These are phyloP conservation scores for Lucifuga dentata DNA, from an alignment of 2,113 vertebrate species.

Conservation along the genomic window DNA sequence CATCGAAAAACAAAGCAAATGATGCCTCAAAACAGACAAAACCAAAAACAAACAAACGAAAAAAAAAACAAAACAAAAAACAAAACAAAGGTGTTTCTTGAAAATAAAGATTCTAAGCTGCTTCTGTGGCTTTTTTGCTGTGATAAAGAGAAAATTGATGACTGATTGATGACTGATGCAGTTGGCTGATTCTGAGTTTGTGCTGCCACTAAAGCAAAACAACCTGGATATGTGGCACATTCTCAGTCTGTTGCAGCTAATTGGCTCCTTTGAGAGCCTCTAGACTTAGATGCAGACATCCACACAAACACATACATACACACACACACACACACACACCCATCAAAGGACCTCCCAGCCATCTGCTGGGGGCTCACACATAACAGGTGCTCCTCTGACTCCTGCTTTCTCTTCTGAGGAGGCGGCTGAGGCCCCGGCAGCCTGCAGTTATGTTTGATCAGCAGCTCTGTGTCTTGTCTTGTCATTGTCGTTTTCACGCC, in stretches of 20 bases:
- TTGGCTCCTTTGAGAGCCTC: conserved; percentile 71
- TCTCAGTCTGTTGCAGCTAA: conserved; percentile 68
- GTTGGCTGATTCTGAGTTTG: no score
- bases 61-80: no score
- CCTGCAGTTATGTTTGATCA: conserved; percentile 56
- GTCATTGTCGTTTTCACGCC: conserved; percentile 26
- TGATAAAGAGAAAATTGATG: no score
- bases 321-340: conserved; percentile 3
- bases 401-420: conserved; percentile 83
- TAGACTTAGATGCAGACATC: conserved; percentile 13
- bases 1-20: no score
- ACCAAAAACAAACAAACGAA: no score
- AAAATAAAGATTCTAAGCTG: no score
- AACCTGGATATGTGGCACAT: conserved; percentile 44
- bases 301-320: conserved; percentile 19
- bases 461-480: background rate
- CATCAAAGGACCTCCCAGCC: conserved; percentile 46
- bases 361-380: conserved; percentile 50
- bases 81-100: no score
- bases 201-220: conserved; percentile 28
- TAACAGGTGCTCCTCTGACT: conserved; percentile 58
- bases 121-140: no score
- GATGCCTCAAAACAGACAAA: no score
- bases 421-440: conserved; percentile 15
- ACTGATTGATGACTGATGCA: no score